Evolutionary conservation across 2,888 invertebrate genomes (phyloP).

Genomic region (Dolichopus griseipennis): DNA sequence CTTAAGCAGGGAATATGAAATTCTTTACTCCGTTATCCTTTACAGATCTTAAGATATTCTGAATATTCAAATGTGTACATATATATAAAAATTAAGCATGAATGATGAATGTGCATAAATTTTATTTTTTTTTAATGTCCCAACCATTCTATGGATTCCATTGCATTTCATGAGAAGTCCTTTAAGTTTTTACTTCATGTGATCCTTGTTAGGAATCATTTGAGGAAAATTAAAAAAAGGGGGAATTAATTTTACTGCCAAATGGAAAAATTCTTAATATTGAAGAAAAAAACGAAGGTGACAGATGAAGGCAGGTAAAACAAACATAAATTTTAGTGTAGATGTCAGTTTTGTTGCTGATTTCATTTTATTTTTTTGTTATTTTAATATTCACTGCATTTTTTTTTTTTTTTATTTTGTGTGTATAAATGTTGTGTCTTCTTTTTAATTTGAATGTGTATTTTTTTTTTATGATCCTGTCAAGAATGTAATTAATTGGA

Average conservation of each 20-base stretch:
- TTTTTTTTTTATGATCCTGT: conserved; percentile 12
- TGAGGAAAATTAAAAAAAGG: background rate
- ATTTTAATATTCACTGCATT: background rate
- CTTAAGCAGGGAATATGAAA: no score
- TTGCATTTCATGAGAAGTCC: no score
- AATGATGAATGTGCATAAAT: conserved; percentile 3
- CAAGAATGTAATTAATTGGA: conserved; percentile 20
- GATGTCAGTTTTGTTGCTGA: background rate
- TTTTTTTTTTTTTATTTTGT: background rate
- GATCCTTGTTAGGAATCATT: background rate
- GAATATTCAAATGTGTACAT: no score
- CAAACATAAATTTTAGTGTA: conserved; percentile 44
- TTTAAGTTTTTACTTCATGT: background rate
- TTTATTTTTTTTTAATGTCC: background rate
- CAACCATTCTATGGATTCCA: no score
- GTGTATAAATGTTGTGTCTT: conserved; percentile 10
- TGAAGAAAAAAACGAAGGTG: background rate
- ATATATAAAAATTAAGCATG: background rate
- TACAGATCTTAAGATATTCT: no score
- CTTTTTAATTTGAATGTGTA: conserved; percentile 20
- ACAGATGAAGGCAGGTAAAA: conserved; percentile 29
- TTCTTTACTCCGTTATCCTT: no score
- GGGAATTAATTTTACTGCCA: background rate
- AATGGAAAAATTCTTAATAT: no score
- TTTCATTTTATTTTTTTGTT: conserved; percentile 1